These are phyloP conservation scores for Drosophila sulfurigaster DNA, from an alignment of 1,140 invertebrate genomes.

Conservation along the genomic window DNA sequence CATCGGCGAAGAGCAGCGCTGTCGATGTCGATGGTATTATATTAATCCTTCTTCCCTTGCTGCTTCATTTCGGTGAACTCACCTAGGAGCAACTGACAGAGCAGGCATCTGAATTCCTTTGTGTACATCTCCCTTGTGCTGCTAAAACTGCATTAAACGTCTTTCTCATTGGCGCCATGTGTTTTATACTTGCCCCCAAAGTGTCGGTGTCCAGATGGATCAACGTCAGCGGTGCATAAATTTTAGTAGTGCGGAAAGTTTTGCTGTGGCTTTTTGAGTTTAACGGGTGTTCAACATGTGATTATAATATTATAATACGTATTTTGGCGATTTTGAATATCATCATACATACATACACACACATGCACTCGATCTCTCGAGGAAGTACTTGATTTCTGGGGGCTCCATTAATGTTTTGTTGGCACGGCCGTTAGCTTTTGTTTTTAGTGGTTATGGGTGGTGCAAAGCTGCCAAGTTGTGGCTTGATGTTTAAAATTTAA, in stretches of 20 bases:
- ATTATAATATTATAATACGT: constrained; percentile 44
- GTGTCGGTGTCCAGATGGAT: constrained; percentile 12
- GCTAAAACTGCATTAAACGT: constrained; percentile 62
- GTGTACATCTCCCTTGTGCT: constrained; percentile 55
- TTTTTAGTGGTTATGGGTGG: constrained; percentile 25
- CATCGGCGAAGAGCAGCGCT: constrained; percentile 54
- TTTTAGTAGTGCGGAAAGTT: constrained; percentile 76
- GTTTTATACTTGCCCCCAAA: constrained; percentile 54
- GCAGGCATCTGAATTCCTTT: constrained; percentile 48
- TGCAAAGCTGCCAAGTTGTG: constrained; percentile 45
- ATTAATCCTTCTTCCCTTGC: not conserved
- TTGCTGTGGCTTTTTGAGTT: constrained; percentile 71
- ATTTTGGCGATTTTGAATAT: constrained; percentile 59
- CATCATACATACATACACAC: constrained; percentile 12
- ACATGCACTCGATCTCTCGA: constrained; percentile 14
- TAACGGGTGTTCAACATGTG: constrained; percentile 66
- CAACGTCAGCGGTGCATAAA: constrained; percentile 64
- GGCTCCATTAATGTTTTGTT: constrained; percentile 54
- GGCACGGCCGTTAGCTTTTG: constrained; percentile 40
- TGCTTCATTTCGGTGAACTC: constrained; percentile 14
- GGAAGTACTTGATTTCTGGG: constrained; percentile 46
- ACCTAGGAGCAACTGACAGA: constrained; percentile 59
- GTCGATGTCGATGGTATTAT: not conserved
- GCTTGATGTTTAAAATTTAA: constrained; percentile 47
- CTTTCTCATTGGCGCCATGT: constrained; percentile 8